Evolutionary conservation across 1,140 invertebrate genomes (phyloP), one percentile per base, ranked within the genome.

Genomic region (Parasteatoda tepidariorum): DNA sequence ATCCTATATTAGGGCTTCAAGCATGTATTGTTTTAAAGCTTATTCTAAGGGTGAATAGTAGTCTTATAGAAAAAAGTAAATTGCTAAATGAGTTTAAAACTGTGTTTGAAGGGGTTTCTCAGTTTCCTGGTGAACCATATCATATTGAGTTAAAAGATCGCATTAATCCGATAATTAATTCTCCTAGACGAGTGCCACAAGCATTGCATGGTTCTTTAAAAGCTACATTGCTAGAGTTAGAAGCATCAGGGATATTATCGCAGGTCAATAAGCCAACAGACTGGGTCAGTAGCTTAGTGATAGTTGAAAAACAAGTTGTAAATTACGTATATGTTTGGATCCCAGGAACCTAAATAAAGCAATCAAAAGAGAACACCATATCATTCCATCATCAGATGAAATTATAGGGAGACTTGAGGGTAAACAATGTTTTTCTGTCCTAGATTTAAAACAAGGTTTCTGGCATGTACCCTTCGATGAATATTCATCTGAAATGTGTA

Each of bases 261-360:
- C 84, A 86, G 86, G 86, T 88, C 41, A 85, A 87, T 75, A 82
- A 85, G 48, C 85, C 85, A 31, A 86, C 85, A n/a, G 86, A 87
- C 38, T 87, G 85, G 84, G 83, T 87, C 13, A 85, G 66, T 7
- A 22, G 34, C 2, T 30, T 87, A 26, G 85, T 86, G 7, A 67
- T 86, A 11, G 85, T 86, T 15, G 75, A 71, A 13, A 86, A 85
- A 67, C 75, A 5, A 84, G 74, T 68, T 76, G 75, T 33, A 66
- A 84, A 33, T 30, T 83, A 38, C 15, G 83, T 61, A 34, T 87
- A 13, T 85, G 85, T 71, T 67, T 87, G 13, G 86, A 87, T 62
- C 86, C 85, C 15, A 74, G 70, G 76, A 34, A 84, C 64, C 81
- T 89, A 22, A 89, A 89, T 79, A 59, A 79, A 66, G 85, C 84